Percentiles rank a stretch among this genome's conserved stretches.
Conservation (phyloP, 2,113 vertebrate species). For the Oncorhynchus tshawytscha region DNA sequence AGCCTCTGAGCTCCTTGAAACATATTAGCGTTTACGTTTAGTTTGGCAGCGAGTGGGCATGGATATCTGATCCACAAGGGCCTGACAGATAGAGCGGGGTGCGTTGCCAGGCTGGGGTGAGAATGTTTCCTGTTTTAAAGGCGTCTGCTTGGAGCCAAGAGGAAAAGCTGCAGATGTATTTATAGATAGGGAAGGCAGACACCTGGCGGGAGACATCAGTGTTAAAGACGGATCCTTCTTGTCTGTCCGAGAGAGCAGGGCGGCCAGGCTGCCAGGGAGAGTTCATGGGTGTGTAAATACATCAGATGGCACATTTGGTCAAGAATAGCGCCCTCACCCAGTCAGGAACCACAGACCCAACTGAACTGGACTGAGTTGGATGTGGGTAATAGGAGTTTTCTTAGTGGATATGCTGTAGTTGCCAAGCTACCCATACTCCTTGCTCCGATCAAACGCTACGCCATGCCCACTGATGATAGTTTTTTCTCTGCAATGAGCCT, state of each 20-base stretch:
- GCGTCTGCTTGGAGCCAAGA: not conserved
- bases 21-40: not conserved
- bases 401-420: too few species aligned
- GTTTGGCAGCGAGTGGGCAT: not conserved
- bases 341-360: too few species aligned
- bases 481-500: too few species aligned
- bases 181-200: slow-evolving; percentile 12
- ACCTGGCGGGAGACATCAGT: slow-evolving; percentile 25
- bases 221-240: not conserved
- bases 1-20: too few species aligned
- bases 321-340: slow-evolving; percentile 34
- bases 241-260: not conserved
- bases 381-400: too few species aligned
- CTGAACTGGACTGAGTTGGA: too few species aligned
- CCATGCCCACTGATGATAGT: too few species aligned
- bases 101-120: not conserved
- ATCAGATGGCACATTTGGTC: slow-evolving; percentile 51
- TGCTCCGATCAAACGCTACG: too few species aligned
- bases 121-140: slow-evolving; percentile 1
- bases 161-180: not conserved
- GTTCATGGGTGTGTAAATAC: slow-evolving; percentile 58
- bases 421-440: too few species aligned
- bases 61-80: not conserved
- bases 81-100: not conserved
- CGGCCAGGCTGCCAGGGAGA: not conserved